These are phyloP conservation scores for Macrosoma leucophasiata DNA, from an alignment of 2,888 invertebrate genomes.

Conservation along the genomic window DNA sequence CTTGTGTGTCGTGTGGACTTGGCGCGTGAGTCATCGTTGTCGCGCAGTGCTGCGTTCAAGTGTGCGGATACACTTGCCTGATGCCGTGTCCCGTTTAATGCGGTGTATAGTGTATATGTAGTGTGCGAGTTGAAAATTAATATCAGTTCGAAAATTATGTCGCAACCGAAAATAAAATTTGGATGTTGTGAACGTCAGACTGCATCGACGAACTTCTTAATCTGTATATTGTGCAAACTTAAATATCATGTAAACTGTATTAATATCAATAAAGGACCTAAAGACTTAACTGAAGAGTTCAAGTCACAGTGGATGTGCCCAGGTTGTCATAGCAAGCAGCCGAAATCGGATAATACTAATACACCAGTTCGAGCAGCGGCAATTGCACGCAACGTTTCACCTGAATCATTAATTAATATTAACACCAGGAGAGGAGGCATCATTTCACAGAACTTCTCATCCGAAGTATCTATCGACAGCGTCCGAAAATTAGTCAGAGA, in stretches of 20 bases:
- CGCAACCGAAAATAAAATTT: conserved; percentile 1
- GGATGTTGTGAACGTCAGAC: background rate
- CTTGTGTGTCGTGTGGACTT: no score
- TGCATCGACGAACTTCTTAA: background rate
- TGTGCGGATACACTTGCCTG: conserved; percentile 1
- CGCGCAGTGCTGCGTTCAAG: conserved; percentile 6
- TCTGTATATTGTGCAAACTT: background rate
- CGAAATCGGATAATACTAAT: conserved; percentile 1
- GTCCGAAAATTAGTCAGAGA: conserved; percentile 6
- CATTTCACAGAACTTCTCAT: background rate
- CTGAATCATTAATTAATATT: conserved; percentile 3
- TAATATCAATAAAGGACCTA: background rate
- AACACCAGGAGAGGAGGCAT: background rate
- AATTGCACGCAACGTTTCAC: background rate
- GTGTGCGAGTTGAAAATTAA: no score
- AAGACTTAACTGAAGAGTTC: background rate
- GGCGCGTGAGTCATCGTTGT: conserved; percentile 5
- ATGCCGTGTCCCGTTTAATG: background rate
- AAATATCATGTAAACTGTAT: background rate
- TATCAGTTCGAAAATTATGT: conserved; percentile 1
- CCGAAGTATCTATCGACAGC: conserved; percentile 2
- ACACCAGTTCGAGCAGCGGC: conserved; percentile 1
- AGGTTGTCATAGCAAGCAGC: background rate
- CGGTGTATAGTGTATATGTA: background rate
- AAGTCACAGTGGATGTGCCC: background rate